These are phyloP conservation scores for Steinernema carpocapsae DNA, from an alignment of 2,888 invertebrate genomes.

Conservation along the genomic window DNA sequence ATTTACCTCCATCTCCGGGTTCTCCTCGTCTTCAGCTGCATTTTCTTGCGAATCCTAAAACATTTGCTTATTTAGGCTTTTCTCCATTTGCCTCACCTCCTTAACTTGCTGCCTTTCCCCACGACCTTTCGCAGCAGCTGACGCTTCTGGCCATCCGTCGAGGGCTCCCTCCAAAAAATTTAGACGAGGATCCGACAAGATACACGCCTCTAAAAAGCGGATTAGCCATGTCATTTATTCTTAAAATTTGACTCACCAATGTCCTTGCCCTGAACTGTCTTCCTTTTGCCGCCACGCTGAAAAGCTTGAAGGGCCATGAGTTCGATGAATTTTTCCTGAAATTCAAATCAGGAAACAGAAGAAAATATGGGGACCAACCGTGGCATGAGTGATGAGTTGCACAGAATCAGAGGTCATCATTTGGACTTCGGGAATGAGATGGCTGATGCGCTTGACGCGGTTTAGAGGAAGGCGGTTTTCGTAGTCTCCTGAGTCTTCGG, in stretches of 20 bases:
- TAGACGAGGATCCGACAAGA: constrained; percentile 1
- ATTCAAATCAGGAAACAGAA: not conserved
- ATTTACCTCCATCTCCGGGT: no score
- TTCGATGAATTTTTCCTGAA: constrained; percentile 13
- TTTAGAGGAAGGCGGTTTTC: not conserved
- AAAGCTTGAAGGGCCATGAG: not conserved
- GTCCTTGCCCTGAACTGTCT: constrained; percentile 11
- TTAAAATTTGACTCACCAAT: not conserved
- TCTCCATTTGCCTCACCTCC: no score
- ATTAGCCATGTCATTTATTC: not conserved
- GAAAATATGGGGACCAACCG: not conserved
- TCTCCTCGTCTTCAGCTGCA: no score
- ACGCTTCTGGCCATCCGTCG: constrained; percentile 16
- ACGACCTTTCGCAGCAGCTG: no score
- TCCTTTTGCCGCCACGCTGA: not conserved
- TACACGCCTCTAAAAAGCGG: constrained; percentile 6
- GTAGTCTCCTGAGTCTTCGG: not conserved
- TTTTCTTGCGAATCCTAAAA: not conserved
- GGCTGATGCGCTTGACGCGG: not conserved
- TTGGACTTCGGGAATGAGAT: not conserved
- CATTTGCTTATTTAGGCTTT: not conserved
- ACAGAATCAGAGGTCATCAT: constrained; percentile 11
- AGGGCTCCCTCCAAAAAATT: constrained; percentile 11
- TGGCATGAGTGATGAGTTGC: not conserved
- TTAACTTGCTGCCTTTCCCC: no score